These are phyloP conservation scores for Yponomeuta sedellus DNA, from an alignment of 2,888 invertebrate species.

Conservation along the genomic window DNA sequence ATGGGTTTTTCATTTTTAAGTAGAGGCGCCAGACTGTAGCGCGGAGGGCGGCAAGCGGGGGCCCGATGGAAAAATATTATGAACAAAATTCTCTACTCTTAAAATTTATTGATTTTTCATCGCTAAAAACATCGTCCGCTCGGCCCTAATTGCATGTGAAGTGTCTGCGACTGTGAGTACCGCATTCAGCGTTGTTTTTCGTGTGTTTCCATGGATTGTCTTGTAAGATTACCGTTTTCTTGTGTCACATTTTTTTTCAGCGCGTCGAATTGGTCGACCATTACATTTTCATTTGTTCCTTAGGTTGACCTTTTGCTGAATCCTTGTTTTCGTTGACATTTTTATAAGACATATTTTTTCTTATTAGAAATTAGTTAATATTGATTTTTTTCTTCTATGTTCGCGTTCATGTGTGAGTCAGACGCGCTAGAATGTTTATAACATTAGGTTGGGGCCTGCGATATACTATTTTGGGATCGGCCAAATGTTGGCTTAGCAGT, in stretches of 20 bases:
- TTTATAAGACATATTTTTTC: slow-evolving; percentile 7
- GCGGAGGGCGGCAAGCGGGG: slow-evolving; percentile 48
- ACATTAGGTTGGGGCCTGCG: slow-evolving; percentile 67
- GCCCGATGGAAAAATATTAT: slow-evolving; percentile 62
- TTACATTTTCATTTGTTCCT: slow-evolving; percentile 34
- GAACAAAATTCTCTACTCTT: slow-evolving; percentile 64
- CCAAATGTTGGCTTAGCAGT: slow-evolving; percentile 57
- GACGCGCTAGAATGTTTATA: slow-evolving; percentile 60
- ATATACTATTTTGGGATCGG: slow-evolving; percentile 69
- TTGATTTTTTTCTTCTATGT: slow-evolving; percentile 57
- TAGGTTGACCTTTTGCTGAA: slow-evolving; percentile 19
- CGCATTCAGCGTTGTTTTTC: slow-evolving; percentile 41
- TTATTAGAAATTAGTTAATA: slow-evolving; percentile 49
- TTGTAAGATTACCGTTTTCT: slow-evolving; percentile 43
- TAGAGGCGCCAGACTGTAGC: slow-evolving; percentile 41
- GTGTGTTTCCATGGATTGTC: slow-evolving; percentile 43
- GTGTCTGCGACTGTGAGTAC: slow-evolving; percentile 48
- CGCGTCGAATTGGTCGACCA: slow-evolving; percentile 49
- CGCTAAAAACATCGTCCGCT: slow-evolving; percentile 57
- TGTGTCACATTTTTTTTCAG: slow-evolving; percentile 69
- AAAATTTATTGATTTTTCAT: slow-evolving; percentile 75
- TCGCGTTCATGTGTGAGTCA: slow-evolving; percentile 46
- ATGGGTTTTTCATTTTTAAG: slow-evolving; percentile 69
- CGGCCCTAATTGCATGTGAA: slow-evolving; percentile 59
- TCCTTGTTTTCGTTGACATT: slow-evolving; percentile 1